Conservation (phyloP, 2,113 vertebrate genomes). For the Sinocyclocheilus anophthalmus region DNA sequence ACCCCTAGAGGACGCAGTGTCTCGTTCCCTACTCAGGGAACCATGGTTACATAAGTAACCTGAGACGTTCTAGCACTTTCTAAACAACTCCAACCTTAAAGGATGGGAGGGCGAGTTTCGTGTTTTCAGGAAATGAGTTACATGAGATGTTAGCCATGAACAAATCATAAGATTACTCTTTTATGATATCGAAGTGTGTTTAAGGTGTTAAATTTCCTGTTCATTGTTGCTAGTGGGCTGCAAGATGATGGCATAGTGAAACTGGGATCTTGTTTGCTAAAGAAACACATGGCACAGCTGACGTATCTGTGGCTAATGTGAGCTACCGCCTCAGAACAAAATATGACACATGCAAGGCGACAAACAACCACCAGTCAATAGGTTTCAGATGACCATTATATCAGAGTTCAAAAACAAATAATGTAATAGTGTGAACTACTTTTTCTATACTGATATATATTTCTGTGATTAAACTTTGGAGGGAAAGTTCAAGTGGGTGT, state of each 20-base stretch:
- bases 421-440: not conserved
- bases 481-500: not conserved
- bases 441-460: not conserved
- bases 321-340: not conserved
- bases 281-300: not conserved
- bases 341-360: not conserved
- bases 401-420: not conserved
- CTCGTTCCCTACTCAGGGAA: no score
- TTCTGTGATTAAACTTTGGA: not conserved
- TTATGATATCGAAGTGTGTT: not conserved
- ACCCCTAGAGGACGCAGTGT: no score
- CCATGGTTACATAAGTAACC: no score
- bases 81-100: not conserved
- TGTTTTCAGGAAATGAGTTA: not conserved
- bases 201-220: not conserved
- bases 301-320: constrained; percentile 11
- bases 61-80: not conserved
- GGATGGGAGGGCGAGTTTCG: not conserved
- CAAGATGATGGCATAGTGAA: constrained; percentile 1
- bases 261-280: constrained; percentile 17
- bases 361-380: not conserved
- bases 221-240: constrained; percentile 1
- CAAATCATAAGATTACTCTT: constrained; percentile 22
- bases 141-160: not conserved
- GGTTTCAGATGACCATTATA: not conserved